A percentile compares a stretch with the other conserved stretches of the same genome.
These are phyloP conservation scores for Meandrina meandrites DNA, from an alignment of 92 coral and sea anemone species.

Conservation along the genomic window DNA sequence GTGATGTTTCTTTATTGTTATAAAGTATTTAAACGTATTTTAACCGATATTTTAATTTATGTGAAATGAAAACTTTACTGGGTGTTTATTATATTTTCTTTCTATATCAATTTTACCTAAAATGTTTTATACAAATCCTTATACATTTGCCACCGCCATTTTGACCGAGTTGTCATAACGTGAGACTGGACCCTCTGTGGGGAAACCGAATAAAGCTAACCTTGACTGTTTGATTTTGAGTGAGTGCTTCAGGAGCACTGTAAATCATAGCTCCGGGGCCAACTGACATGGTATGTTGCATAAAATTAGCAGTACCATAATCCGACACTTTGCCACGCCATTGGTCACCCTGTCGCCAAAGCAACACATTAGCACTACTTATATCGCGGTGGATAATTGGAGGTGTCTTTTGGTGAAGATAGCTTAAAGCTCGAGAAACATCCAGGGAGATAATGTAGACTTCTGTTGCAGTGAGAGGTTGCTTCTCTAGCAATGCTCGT, in stretches of 20 bases:
- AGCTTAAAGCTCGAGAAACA: constrained; percentile 59
- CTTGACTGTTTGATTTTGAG: too few relatives aligned
- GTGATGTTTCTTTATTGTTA: too few relatives aligned
- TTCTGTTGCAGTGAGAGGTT: constrained; percentile 32
- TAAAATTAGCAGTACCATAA: constrained; percentile 69
- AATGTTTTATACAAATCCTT: too few relatives aligned
- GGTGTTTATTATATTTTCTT: too few relatives aligned
- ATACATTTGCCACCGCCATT: too few relatives aligned
- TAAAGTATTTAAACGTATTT: too few relatives aligned
- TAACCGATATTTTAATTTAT: too few relatives aligned
- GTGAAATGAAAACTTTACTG: too few relatives aligned
- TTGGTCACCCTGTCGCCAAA: constrained; percentile 46
- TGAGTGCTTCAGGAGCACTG: constrained; percentile 50
- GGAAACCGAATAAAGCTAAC: too few relatives aligned
- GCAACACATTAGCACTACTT: constrained; percentile 58
- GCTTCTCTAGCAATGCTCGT: constrained; percentile 27
- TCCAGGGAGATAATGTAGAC: constrained; percentile 41
- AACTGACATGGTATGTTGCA: constrained; percentile 39
- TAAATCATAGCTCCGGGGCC: constrained; percentile 51
- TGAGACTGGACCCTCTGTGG: too few relatives aligned
- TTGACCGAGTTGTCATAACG: too few relatives aligned
- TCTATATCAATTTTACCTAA: too few relatives aligned
- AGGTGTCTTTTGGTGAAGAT: constrained; percentile 57
- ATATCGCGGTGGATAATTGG: constrained; percentile 73
- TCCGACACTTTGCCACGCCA: constrained; percentile 70